Evolutionary conservation across 2,888 invertebrate genomes (phyloP).

Genomic region (Sisyra nigra): DNA sequence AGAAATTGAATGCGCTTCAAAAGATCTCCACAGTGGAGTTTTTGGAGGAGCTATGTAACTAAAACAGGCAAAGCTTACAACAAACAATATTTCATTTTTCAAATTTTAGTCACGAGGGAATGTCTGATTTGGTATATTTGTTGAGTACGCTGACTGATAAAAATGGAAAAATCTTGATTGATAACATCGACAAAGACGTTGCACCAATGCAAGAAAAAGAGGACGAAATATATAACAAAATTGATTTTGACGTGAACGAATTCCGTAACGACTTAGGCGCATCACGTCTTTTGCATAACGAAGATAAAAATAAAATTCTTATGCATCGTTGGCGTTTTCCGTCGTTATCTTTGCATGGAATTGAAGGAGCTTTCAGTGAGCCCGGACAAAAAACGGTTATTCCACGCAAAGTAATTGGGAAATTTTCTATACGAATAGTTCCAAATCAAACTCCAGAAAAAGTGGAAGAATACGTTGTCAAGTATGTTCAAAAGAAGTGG

Average conservation of each 20-base stretch:
- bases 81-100: too few relatives aligned
- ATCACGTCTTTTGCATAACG: conserved; percentile 50
- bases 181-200: conserved; percentile 72
- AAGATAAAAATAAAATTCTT: conserved; percentile 64
- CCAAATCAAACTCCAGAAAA: conserved; percentile 79
- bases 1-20: conserved; percentile 73
- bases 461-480: conserved; percentile 63
- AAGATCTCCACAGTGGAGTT: conserved; percentile 92
- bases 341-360: conserved; percentile 84
- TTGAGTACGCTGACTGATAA: conserved; percentile 71
- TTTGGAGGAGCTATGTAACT: conserved; percentile 86
- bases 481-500: conserved; percentile 66
- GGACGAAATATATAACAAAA: conserved; percentile 54
- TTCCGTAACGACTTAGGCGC: conserved; percentile 62
- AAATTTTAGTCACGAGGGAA: conserved; percentile 58
- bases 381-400: conserved; percentile 95
- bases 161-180: conserved; percentile 71
- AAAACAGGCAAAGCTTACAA: too few relatives aligned
- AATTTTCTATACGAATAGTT: conserved; percentile 95
- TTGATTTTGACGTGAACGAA: conserved; percentile 72
- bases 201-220: conserved; percentile 52
- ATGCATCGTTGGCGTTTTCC: conserved; percentile 96
- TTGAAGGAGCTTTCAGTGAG: conserved; percentile 89
- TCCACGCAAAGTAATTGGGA: conserved; percentile 83
- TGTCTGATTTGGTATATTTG: conserved; percentile 80